phyloP scores from a whole-genome alignment of 2,113 vertebrate genomes.

The Megaleporinus macrocephalus region DNA sequence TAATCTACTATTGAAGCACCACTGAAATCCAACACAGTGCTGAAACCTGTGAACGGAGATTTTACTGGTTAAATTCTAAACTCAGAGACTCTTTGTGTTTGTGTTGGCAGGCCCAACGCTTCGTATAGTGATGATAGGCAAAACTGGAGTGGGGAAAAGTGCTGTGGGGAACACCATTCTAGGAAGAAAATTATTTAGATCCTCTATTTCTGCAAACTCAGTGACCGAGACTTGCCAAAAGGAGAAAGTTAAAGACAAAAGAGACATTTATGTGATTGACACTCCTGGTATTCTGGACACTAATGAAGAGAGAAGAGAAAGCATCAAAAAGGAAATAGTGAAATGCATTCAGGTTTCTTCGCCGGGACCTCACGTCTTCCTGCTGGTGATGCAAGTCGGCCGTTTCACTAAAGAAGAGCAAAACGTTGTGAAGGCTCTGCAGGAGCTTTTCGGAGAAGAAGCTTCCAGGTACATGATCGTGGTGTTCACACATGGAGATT shows the following conservation, averaged over 20 bases:
- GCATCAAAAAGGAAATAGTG: constrained; percentile 36
- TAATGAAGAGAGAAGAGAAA: neutral
- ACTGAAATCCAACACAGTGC: too few species aligned
- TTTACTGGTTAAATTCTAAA: neutral
- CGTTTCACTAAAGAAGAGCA: constrained; percentile 32
- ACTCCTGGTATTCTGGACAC: constrained; percentile 50
- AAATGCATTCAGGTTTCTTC: constrained; percentile 36
- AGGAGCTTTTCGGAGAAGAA: constrained; percentile 25
- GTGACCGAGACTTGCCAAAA: constrained; percentile 12
- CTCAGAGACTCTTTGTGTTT: neutral
- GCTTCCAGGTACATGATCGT: constrained; percentile 42
- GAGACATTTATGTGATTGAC: constrained; percentile 42
- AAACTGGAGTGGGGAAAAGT: constrained; percentile 50
- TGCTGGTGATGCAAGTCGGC: constrained; percentile 47
- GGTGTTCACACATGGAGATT: constrained; percentile 35
- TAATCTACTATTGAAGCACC: too few species aligned
- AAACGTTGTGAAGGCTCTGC: constrained; percentile 31
- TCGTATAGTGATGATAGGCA: constrained; percentile 45
- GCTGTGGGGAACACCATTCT: constrained; percentile 50
- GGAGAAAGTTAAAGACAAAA: neutral
- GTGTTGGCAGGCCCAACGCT: neutral
- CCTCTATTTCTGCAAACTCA: neutral
- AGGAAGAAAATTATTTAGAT: neutral
- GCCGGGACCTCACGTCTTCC: constrained; percentile 53
- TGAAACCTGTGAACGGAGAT: neutral